phyloP scores from a whole-genome alignment of 2,888 invertebrate genomes.

The Cenopis cana region DNA sequence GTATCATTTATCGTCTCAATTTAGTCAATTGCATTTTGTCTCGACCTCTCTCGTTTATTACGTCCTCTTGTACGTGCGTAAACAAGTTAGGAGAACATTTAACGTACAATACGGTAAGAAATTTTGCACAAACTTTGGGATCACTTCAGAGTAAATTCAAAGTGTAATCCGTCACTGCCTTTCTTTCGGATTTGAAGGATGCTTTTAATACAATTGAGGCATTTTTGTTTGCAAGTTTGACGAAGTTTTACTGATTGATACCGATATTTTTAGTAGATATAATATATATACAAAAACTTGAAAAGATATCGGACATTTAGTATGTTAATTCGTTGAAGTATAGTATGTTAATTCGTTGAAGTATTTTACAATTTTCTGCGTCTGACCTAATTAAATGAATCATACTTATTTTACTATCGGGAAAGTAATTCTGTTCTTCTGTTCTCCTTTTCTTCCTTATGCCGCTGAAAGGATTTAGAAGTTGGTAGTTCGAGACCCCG shows the following conservation, averaged over 20 bases:
- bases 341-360: too few species aligned
- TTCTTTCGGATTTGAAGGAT: conserved; percentile 34
- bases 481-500: too few species aligned
- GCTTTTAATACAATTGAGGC: conserved; percentile 35
- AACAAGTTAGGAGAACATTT: conserved; percentile 35
- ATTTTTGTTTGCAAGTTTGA: conserved; percentile 18
- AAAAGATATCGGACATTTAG: background rate
- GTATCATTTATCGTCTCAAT: conserved; percentile 40
- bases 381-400: too few species aligned
- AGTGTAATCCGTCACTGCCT: conserved; percentile 43
- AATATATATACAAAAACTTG: background rate
- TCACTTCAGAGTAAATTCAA: conserved; percentile 38
- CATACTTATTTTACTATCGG: too few species aligned
- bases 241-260: conserved; percentile 15
- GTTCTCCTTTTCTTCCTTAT: too few species aligned
- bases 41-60: conserved; percentile 34
- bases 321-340: too few species aligned
- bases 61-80: conserved; percentile 35
- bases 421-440: too few species aligned
- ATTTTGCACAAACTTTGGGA: conserved; percentile 36
- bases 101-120: conserved; percentile 37
- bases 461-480: too few species aligned
- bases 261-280: conserved; percentile 1
- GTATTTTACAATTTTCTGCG: too few species aligned
- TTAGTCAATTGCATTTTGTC: conserved; percentile 38